Percentiles rank a stretch among this genome's conserved stretches.
phyloP scores from a whole-genome alignment of 2,113 vertebrate genomes.

The Astatotilapia flaviijosephi region DNA sequence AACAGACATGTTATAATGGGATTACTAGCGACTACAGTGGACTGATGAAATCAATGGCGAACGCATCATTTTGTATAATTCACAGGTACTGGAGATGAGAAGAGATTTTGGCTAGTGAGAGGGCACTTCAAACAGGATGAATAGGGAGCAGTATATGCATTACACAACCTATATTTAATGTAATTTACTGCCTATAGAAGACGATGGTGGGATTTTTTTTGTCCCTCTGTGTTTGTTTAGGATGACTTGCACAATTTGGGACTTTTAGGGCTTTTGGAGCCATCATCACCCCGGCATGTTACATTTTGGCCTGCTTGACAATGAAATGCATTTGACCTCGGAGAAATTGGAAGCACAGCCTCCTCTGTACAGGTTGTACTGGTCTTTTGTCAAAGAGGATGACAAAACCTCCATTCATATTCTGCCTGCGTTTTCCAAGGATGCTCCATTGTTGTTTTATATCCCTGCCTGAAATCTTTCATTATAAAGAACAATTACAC shows the following conservation, averaged over 20 bases:
- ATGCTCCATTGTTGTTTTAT: conserved; percentile 28
- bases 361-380: conserved; percentile 33
- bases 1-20: conserved; percentile 76
- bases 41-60: conserved; percentile 68
- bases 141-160: conserved; percentile 37
- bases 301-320: background rate
- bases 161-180: conserved; percentile 55
- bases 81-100: conserved; percentile 65
- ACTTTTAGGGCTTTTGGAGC: background rate
- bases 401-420: conserved; percentile 35
- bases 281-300: background rate
- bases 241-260: conserved; percentile 1
- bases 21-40: conserved; percentile 70
- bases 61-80: conserved; percentile 69
- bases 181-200: conserved; percentile 41
- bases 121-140: conserved; percentile 60
- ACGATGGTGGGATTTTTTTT: conserved; percentile 10
- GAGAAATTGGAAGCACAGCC: conserved; percentile 21
- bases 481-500: conserved; percentile 31
- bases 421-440: conserved; percentile 47
- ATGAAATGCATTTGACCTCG: conserved; percentile 25
- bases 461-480: conserved; percentile 9
- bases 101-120: conserved; percentile 57
- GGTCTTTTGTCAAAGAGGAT: conserved; percentile 41
- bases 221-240: background rate